Percentiles rank a stretch among this genome's conserved stretches.
Conservation (phyloP, 2,888 invertebrate genomes). For the Conops quadrifasciatus region DNA sequence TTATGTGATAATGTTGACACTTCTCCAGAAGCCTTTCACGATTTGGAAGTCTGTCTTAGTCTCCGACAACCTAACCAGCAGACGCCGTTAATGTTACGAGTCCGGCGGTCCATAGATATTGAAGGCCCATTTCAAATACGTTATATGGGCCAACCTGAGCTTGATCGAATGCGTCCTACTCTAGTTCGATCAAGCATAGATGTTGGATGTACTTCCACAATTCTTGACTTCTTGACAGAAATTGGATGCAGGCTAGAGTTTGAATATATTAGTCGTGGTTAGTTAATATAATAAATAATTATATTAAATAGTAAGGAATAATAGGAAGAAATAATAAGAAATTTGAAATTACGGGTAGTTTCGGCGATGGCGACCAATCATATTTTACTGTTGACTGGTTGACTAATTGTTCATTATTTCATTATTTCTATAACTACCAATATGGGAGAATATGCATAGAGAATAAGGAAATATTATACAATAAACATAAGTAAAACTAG, state of each 20-base stretch:
- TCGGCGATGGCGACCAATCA: no score
- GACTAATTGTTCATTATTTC: no score
- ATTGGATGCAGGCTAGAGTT: slow-evolving; percentile 91
- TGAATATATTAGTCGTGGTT: slow-evolving; percentile 90
- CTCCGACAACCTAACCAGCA: slow-evolving; percentile 75
- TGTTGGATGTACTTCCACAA: slow-evolving; percentile 88
- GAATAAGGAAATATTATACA: slow-evolving; percentile 5
- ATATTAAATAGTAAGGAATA: slow-evolving; percentile 4
- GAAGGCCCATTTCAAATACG: slow-evolving; percentile 78
- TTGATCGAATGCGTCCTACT: slow-evolving; percentile 88
- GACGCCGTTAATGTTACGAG: slow-evolving; percentile 78
- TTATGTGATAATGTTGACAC: slow-evolving; percentile 93
- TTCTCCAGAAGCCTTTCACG: slow-evolving; percentile 90
- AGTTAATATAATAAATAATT: slow-evolving; percentile 28
- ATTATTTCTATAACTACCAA: no score
- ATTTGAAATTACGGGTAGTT: not conserved
- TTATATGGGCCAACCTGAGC: slow-evolving; percentile 90
- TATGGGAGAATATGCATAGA: no score
- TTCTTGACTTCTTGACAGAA: slow-evolving; percentile 91
- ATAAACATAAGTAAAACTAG: no score
- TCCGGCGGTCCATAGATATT: slow-evolving; percentile 83
- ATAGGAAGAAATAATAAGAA: no score
- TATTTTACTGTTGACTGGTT: no score
- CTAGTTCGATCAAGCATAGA: slow-evolving; percentile 92
- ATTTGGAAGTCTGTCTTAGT: slow-evolving; percentile 91